phyloP scores from a whole-genome alignment of 2,113 vertebrate species.

The Neogobius melanostomus region DNA sequence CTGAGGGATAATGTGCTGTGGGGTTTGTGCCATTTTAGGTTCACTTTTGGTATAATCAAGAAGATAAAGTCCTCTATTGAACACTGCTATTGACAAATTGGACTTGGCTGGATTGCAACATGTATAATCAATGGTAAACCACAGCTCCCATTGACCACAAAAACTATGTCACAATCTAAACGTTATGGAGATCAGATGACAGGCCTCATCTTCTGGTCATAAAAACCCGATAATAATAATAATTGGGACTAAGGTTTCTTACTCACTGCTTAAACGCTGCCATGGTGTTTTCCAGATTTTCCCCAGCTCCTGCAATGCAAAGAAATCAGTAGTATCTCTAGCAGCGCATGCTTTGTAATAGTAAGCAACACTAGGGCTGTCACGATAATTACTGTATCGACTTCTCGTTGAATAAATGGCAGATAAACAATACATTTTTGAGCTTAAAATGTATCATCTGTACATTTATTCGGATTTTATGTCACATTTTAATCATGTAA shows the following conservation, averaged over 20 bases:
- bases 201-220: conserved; percentile 15
- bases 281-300: conserved; percentile 98
- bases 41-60: neutral
- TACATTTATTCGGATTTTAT: no score
- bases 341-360: no score
- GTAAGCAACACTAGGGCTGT: no score
- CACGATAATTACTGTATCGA: no score
- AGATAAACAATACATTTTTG: no score
- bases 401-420: no score
- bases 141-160: neutral
- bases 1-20: no score
- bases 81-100: neutral
- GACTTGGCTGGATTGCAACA: neutral
- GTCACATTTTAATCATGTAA: no score
- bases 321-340: conserved; percentile 6
- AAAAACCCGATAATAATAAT: neutral
- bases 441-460: no score
- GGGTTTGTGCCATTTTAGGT: no score
- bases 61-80: neutral
- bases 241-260: conserved; percentile 1
- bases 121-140: neutral
- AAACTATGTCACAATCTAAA: neutral
- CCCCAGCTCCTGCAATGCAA: conserved; percentile 85
- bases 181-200: conserved; percentile 16
- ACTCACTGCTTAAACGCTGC: conserved; percentile 96